phyloP scores from a whole-genome alignment of 2,113 vertebrate species.

The Tiliqua scincoides region DNA sequence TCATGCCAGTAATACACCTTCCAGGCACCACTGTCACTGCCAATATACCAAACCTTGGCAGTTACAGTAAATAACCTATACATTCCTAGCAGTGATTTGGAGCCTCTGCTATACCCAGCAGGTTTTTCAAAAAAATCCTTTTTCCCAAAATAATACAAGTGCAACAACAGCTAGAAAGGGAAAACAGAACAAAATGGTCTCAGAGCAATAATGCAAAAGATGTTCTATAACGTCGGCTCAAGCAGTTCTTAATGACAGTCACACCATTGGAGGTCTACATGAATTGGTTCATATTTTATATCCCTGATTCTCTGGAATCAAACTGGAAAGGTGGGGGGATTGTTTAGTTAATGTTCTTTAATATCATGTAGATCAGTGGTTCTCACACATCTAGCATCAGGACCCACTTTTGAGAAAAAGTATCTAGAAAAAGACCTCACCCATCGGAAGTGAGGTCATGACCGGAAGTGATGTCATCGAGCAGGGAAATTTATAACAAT shows the following conservation, averaged over 20 bases:
- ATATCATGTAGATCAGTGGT: too few relatives aligned
- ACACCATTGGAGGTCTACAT: neutral
- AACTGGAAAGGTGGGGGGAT: neutral
- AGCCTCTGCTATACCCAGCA: neutral
- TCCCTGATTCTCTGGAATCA: neutral
- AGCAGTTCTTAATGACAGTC: neutral
- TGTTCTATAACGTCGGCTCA: too few relatives aligned
- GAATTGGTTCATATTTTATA: neutral
- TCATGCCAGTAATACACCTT: neutral
- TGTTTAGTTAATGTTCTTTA: neutral
- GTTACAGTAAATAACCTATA: neutral
- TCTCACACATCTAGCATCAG: too few relatives aligned
- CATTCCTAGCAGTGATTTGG: neutral
- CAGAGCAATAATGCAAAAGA: neutral
- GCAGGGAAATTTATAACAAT: too few relatives aligned
- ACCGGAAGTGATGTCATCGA: too few relatives aligned
- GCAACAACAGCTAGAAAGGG: too few relatives aligned
- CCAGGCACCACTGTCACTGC: neutral
- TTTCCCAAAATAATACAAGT: too few relatives aligned
- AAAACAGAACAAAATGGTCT: neutral
- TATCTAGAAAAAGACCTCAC: too few relatives aligned
- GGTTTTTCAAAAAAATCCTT: neutral
- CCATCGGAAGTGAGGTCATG: too few relatives aligned
- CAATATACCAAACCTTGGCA: too few relatives aligned
- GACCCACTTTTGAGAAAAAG: too few relatives aligned